Base-by-base conservation (phyloP, 1,140 invertebrate species). In the Saxidomus purpurata region DNA sequence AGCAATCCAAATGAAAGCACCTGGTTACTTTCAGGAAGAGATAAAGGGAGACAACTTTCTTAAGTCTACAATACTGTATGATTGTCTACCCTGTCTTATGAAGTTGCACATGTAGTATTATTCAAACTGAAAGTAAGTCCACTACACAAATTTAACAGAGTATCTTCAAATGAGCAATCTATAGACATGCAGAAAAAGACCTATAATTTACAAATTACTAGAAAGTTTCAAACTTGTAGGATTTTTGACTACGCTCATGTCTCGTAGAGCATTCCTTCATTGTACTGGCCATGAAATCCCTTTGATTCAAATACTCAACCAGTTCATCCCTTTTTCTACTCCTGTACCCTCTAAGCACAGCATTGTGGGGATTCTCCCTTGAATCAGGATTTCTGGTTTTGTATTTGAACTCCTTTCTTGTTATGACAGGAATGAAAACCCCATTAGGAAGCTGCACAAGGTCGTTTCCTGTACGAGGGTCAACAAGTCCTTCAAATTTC, bases 231-330 rank as follows among this genome's bases (percentile, higher is more conserved):
- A 43, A 43, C 43, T 43, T 43, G 4, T 4, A 28, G 22, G 59
- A 25, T 49, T 76, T 76, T 25, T 47, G 40, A 38, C 83, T 63
- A 2, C 43, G 11, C 52, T 89, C 90, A 59, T 87, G 76, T 87
- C 87, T 89, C 19, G 38, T n/a, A 13, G 89, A 77, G 84, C 87
- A 89, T 84, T 91, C 90, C 43, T 91, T 91, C 90, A 91, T 91
- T 28, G 90, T 89, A 47, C 90, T 91, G 4, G 90, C 90, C 34
- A 89, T 74, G 69, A 91, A 91, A 61, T 91, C 90, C 82, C 90
- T 82, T 34, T 91, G 67, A 69, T 91, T 91, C 22, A 85, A 71
- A 77, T 83, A 91, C n/a, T 89, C 90, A 40, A 91, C 86, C 9
- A 85, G 69, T 61, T 91, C 90, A 55, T 91, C 90, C 19, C 90